Evolutionary conservation across 2,113 vertebrate species (phyloP).

Genomic region (Morone saxatilis): DNA sequence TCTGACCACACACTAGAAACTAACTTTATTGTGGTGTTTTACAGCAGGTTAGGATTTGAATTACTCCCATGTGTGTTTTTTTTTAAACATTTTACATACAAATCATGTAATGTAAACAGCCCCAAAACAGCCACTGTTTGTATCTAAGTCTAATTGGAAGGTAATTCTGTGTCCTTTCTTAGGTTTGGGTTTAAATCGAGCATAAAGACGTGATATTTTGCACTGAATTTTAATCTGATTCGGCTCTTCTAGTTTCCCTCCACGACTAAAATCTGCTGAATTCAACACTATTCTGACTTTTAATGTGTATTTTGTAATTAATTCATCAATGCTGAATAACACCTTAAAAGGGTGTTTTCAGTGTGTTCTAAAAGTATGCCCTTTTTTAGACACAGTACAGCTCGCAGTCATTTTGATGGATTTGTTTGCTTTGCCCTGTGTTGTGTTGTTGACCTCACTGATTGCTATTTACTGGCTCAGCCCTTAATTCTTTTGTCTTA

Average conservation of each 20-base stretch:
- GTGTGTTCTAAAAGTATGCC: neutral
- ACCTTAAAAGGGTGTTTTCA: neutral
- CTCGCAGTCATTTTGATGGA: neutral
- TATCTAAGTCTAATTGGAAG: neutral
- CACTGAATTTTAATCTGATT: neutral
- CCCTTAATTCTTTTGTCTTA: neutral
- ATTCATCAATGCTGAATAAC: neutral
- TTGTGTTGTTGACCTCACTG: neutral
- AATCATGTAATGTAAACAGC: neutral
- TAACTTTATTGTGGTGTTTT: neutral
- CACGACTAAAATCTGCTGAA: neutral
- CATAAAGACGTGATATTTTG: neutral
- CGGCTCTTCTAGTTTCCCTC: neutral
- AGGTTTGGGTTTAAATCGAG: neutral
- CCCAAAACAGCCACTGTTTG: neutral
- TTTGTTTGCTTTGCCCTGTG: neutral
- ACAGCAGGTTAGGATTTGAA: neutral
- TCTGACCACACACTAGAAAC: neutral
- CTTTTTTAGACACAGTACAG: neutral
- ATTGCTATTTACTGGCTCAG: neutral
- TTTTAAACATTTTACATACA: neutral
- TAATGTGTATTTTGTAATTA: neutral
- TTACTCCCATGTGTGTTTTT: neutral
- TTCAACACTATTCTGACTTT: neutral
- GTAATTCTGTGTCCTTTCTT: neutral